Evolutionary conservation across 2,113 vertebrate species (phyloP), one percentile per base, ranked within the genome.

Genomic region (Vulpes vulpes): DNA sequence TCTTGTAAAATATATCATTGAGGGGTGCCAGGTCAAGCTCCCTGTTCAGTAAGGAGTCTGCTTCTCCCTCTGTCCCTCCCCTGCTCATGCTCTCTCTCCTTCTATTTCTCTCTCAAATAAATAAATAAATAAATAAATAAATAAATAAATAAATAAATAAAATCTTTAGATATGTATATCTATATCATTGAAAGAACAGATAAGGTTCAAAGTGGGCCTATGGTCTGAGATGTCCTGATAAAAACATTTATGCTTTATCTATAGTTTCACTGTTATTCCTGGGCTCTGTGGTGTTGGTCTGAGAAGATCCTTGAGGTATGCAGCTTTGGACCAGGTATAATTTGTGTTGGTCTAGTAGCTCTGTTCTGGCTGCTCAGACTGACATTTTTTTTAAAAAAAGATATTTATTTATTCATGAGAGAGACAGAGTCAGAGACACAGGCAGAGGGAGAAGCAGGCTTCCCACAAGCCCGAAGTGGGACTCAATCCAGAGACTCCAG

Each of bases 1-100:
- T 81, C 60, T 92, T 67, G 57, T 94, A 89, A 89, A 60, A 95
- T 35, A 51, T 76, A 38, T 81, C 65, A 71, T 30, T 69, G 16
- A 69, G 67, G 67, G 17, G 8, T 3, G 0, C 8, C 67, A 69
- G 32, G 35, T 69, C 32, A 16, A 32, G n/a, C 15, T 69, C 67
- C 67, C 17, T 35, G 32, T 19, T 69, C 16, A 35, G 32, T n/a
- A 19, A 10, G 67, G 67, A 69, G 32, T 69, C 67, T 69, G 9
- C 67, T 69, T 69, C 67, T 69, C 67, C 67, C 32, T 69, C 67
- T 69, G 67, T 69, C 8, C 67, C 32, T 69, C 3, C 65, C 32
- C 8, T 20, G 16, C 32, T 69, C 32, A 0, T 69, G 67, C 67
- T 69, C 17, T n/a, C n/a, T 35, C 15, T 43, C 43, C 43, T 6